Evolutionary conservation across 2,888 invertebrate species (phyloP), one percentile per base, ranked within the genome.

Genomic region (Oscheius onirici): DNA sequence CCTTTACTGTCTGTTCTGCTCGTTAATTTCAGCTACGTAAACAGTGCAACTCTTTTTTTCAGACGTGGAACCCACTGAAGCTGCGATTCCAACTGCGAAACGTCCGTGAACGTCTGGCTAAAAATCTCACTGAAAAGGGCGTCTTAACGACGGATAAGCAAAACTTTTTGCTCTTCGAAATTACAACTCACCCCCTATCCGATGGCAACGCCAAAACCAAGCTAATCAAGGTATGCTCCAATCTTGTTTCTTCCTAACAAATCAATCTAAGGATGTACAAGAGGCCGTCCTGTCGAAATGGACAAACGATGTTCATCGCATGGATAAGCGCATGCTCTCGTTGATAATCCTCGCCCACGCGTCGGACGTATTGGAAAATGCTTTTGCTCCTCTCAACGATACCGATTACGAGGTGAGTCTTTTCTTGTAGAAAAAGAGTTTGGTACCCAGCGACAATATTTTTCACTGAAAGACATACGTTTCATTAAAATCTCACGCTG

Each of bases 101-200:
- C 91, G 99, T 99, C 3, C 92, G 99, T 83, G 99, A 99, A 90
- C 92, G 99, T 87, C 91, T 99, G 88, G 99, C 99, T 55, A 99
- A 99, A 90, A 99, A 97, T 91, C 91, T 99, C 85, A 97, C 97
- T 44, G 99, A 99, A 89, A 99, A 99, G 89, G 82, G 80, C 15
- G 80, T 80, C 15, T 49, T 80, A 28, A 80, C 80, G 26, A 80
- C 80, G n/a, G 77, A 81, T 54, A 78, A 79, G 55, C 77, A 78
- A 90, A 99, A 99, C 90, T 99, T 99, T 90, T 91, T 99, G 85
- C 91, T 99, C 71, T 99, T 99, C 89, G 99, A 99, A 90, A 99
- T 99, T 97, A 99, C 99, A 68, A 99, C 99, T 84, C 99, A 99
- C 91, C 99, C 99, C 49, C 91, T 99, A 76, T 95, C 94, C 78